phyloP scores from a whole-genome alignment of 2,888 invertebrate genomes.

The Agrypnus murinus region DNA sequence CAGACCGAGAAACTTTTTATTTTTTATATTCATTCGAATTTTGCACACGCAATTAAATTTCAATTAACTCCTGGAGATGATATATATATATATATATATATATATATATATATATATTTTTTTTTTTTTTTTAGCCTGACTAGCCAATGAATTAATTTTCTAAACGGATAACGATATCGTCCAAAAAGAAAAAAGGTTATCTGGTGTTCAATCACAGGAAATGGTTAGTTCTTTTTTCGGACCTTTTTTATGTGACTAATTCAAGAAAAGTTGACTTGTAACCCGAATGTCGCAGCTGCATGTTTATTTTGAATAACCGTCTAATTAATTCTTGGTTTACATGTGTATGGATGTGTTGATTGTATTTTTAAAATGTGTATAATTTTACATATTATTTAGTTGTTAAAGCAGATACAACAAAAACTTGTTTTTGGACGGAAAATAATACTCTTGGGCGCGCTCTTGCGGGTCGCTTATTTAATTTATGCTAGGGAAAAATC shows the following conservation, averaged over 20 bases:
- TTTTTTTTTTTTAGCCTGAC: too few species aligned
- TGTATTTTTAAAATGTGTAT: too few species aligned
- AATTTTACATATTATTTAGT: not conserved
- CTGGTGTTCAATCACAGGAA: conserved; percentile 30
- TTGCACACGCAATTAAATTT: too few species aligned
- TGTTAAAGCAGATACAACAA: not conserved
- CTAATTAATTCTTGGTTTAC: conserved; percentile 40
- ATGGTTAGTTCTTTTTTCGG: conserved; percentile 14
- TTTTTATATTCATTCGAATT: too few species aligned
- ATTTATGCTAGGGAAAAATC: too few species aligned
- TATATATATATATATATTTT: too few species aligned
- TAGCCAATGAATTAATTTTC: too few species aligned
- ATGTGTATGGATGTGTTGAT: conserved; percentile 21
- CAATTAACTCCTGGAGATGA: too few species aligned
- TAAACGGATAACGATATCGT: too few species aligned
- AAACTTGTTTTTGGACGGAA: not conserved
- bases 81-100: too few species aligned
- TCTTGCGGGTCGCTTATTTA: too few species aligned
- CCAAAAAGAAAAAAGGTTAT: not conserved
- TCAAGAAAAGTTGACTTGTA: conserved; percentile 26
- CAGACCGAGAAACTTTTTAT: too few species aligned
- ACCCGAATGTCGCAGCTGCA: conserved; percentile 38
- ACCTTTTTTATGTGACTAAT: conserved; percentile 17
- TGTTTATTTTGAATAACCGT: conserved; percentile 36
- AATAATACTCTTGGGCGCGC: not conserved